Evolutionary conservation across 2,888 invertebrate species (phyloP).

Genomic region (Sinelater perroti): DNA sequence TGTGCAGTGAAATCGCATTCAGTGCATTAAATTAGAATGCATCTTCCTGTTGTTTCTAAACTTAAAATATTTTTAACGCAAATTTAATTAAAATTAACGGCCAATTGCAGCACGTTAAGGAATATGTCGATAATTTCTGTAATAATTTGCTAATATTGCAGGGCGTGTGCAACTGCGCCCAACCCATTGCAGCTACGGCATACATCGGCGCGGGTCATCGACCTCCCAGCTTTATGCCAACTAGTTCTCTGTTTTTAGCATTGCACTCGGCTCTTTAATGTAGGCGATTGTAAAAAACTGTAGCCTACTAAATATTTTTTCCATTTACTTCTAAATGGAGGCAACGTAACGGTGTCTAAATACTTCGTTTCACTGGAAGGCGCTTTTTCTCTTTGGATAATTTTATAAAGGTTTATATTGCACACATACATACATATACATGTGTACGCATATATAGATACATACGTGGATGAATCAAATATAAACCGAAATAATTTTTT

Average conservation of each 20-base stretch:
- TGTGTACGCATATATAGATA: not conserved
- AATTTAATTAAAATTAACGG: too few relatives aligned
- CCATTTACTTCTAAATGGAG: too few relatives aligned
- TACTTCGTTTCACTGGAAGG: too few relatives aligned
- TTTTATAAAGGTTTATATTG: not conserved
- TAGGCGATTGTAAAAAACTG: constrained; percentile 1
- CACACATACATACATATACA: not conserved
- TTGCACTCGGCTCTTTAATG: constrained; percentile 31
- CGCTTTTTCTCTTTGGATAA: not conserved
- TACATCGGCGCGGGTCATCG: constrained; percentile 47
- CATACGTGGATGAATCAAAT: too few relatives aligned
- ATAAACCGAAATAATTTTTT: too few relatives aligned
- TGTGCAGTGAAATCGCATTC: too few relatives aligned
- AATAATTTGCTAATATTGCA: constrained; percentile 32
- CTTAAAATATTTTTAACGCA: too few relatives aligned
- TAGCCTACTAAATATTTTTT: not conserved
- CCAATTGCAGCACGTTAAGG: constrained; percentile 23
- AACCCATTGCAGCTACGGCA: constrained; percentile 46
- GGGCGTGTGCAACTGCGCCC: constrained; percentile 34
- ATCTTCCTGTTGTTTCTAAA: too few relatives aligned
- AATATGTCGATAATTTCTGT: constrained; percentile 13
- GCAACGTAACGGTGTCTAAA: too few relatives aligned
- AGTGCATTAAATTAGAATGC: too few relatives aligned
- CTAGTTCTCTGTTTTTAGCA: constrained; percentile 48
- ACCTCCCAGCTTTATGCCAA: constrained; percentile 47